phyloP scores from a whole-genome alignment of 2,113 vertebrate genomes.

The Caloenas nicobarica region DNA sequence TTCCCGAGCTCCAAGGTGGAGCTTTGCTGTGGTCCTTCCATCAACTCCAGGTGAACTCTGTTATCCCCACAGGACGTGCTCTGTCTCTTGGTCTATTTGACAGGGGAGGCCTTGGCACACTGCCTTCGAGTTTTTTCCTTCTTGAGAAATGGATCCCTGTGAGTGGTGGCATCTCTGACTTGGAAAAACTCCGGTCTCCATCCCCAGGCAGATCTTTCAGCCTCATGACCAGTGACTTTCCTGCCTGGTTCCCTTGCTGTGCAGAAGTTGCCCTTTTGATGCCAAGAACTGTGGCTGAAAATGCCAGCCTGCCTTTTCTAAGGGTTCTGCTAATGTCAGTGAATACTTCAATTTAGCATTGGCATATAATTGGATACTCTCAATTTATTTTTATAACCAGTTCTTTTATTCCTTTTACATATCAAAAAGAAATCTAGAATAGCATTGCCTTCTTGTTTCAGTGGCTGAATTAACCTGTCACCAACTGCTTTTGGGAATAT shows the following conservation, averaged over 20 bases:
- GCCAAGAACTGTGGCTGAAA: background rate
- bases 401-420: background rate
- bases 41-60: background rate
- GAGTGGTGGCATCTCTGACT: background rate
- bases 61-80: background rate
- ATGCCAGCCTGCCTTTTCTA: background rate
- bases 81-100: background rate
- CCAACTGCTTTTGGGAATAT: background rate
- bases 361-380: background rate
- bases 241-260: background rate
- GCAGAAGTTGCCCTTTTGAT: background rate
- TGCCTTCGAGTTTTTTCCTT: background rate
- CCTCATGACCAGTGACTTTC: background rate
- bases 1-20: background rate
- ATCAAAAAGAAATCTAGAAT: background rate
- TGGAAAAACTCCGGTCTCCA: background rate
- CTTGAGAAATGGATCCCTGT: background rate
- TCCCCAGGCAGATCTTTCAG: background rate
- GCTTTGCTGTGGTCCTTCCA: background rate
- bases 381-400: background rate
- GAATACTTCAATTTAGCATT: background rate
- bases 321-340: fast-evolving
- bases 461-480: background rate
- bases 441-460: background rate
- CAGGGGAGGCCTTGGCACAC: fast-evolving